phyloP scores from a whole-genome alignment of 2,113 vertebrate species.

The Heloderma charlesbogerti region DNA sequence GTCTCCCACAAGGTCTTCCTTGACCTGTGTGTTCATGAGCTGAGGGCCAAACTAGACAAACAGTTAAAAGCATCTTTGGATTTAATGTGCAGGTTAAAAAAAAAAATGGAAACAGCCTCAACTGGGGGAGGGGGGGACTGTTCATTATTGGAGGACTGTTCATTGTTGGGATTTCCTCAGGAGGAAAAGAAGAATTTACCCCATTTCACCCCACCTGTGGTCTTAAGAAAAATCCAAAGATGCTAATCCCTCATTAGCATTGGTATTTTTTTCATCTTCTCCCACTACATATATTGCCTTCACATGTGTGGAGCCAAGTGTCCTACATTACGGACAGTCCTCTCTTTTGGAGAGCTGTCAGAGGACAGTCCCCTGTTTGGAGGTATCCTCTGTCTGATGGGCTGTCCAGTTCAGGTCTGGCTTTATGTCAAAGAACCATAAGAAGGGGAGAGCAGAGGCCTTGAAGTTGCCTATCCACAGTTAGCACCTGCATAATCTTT shows the following conservation, averaged over 20 bases:
- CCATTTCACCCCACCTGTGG: neutral
- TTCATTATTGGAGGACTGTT: neutral
- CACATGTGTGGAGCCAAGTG: neutral
- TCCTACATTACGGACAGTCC: too few relatives aligned
- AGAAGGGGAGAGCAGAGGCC: too few relatives aligned
- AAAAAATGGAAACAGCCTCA: neutral
- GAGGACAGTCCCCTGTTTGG: too few relatives aligned
- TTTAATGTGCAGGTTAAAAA: neutral
- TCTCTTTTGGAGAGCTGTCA: too few relatives aligned
- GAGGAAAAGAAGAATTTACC: neutral
- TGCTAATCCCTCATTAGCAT: too few relatives aligned
- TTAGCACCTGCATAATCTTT: too few relatives aligned
- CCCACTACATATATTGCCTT: neutral
- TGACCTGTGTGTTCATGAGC: neutral
- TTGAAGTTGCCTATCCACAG: too few relatives aligned
- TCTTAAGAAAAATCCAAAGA: too few relatives aligned
- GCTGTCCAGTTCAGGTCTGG: too few relatives aligned
- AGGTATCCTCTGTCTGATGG: too few relatives aligned
- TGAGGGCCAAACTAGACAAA: neutral
- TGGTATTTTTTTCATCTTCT: too few relatives aligned
- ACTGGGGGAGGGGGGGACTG: neutral
- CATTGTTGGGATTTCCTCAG: neutral
- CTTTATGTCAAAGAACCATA: too few relatives aligned
- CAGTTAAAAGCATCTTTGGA: neutral
- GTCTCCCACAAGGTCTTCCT: slow-evolving; percentile 18